phyloP scores from a whole-genome alignment of 2,113 vertebrate genomes.

The Zonotrichia leucophrys region DNA sequence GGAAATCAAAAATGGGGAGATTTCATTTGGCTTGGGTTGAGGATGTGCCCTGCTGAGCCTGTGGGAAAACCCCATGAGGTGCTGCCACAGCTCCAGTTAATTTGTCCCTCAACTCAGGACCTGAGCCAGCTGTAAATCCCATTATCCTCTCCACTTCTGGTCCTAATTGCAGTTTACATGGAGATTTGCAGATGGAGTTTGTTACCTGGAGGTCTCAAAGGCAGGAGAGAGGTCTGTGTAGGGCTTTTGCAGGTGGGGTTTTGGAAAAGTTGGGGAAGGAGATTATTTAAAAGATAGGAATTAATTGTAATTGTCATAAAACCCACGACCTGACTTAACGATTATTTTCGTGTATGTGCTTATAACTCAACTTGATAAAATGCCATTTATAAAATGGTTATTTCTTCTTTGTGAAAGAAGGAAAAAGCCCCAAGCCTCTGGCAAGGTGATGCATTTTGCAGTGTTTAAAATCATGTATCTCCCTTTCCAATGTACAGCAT shows the following conservation, averaged over 20 bases:
- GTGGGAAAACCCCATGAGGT: background rate
- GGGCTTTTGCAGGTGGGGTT: background rate
- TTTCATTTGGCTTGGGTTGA: background rate
- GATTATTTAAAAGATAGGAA: background rate
- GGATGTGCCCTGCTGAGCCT: background rate
- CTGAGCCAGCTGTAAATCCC: background rate
- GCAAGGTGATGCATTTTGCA: background rate
- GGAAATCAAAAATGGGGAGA: background rate
- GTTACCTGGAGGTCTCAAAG: background rate
- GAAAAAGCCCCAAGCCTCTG: background rate
- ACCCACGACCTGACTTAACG: rapidly evolving
- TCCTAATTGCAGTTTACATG: background rate
- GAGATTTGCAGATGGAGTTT: background rate
- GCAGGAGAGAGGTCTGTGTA: background rate
- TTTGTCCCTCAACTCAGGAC: background rate
- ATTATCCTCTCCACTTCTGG: background rate
- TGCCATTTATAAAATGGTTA: background rate
- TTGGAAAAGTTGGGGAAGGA: background rate
- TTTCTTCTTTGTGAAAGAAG: background rate
- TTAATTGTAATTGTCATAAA: background rate
- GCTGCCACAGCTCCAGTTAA: background rate
- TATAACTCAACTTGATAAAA: background rate
- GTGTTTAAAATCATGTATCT: background rate
- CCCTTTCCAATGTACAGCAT: background rate
- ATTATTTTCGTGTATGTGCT: background rate